phyloP scores from a whole-genome alignment of 2,797 vertebrate genomes.

The Acrocephalus scirpaceus region DNA sequence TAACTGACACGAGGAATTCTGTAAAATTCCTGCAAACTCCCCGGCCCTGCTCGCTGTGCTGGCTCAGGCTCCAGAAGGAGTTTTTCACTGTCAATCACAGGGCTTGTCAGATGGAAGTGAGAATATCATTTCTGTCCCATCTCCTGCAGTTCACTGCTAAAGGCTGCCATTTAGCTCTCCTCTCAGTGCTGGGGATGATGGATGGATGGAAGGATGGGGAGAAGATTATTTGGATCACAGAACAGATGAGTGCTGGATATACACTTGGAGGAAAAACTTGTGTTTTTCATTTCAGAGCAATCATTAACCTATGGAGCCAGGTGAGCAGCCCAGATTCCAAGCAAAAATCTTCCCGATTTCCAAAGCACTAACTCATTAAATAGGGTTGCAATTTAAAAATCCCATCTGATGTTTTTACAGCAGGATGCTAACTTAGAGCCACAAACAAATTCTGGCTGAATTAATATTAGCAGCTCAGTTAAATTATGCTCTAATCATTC shows the following conservation, averaged over 20 bases:
- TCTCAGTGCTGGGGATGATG: not conserved
- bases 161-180: not conserved
- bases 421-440: not conserved
- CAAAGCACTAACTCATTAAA: not conserved
- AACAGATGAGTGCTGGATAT: not conserved
- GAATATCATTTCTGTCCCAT: not conserved
- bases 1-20: not conserved
- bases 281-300: not conserved
- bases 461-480: not conserved
- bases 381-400: not conserved
- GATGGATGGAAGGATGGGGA: not conserved
- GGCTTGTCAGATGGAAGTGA: not conserved
- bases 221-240: not conserved
- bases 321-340: not conserved
- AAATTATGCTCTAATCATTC: not conserved
- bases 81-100: not conserved
- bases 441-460: not conserved
- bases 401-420: not conserved
- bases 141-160: not conserved
- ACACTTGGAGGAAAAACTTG: not conserved
- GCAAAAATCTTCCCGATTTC: not conserved
- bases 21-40: not conserved
- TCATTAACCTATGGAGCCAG: not conserved
- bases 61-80: not conserved
- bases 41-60: fast-evolving